Conservation (phyloP, 2,888 invertebrate species). For the Acrobasis repandana region DNA sequence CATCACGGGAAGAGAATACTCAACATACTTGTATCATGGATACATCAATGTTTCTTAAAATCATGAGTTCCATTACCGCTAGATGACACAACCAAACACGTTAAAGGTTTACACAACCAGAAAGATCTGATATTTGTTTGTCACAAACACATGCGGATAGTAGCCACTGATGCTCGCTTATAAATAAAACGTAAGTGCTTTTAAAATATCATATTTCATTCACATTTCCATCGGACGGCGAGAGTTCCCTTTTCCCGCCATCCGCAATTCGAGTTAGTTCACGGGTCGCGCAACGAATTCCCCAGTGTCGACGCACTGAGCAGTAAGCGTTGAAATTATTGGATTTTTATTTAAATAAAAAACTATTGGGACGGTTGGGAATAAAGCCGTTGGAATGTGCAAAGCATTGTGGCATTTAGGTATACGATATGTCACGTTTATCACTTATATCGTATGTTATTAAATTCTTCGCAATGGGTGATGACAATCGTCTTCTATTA, state of each 20-base stretch:
- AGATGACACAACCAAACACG: no score
- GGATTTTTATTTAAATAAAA: conserved; percentile 68
- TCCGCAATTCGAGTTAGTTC: conserved; percentile 37
- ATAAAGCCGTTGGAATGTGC: conserved; percentile 30
- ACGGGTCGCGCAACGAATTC: conserved; percentile 49
- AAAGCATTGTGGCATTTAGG: conserved; percentile 42
- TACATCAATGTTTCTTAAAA: no score
- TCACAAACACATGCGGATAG: no score
- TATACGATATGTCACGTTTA: conserved; percentile 47
- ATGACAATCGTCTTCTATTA: conserved; percentile 79
- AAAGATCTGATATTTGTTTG: no score
- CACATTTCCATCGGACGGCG: conserved; percentile 11
- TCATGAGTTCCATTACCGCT: no score
- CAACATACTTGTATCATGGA: no score
- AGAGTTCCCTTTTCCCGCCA: conserved; percentile 23
- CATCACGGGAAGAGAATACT: no score
- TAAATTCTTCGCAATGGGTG: conserved; percentile 71
- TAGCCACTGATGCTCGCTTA: conserved; percentile 41
- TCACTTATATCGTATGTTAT: conserved; percentile 67
- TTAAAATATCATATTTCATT: conserved; percentile 12
- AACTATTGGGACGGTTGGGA: conserved; percentile 49
- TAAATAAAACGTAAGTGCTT: not conserved
- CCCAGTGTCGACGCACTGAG: conserved; percentile 51
- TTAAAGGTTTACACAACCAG: no score
- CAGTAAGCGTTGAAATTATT: conserved; percentile 60